These are phyloP conservation scores for Tyrannus savana DNA, from an alignment of 2,113 vertebrate species.

Conservation along the genomic window DNA sequence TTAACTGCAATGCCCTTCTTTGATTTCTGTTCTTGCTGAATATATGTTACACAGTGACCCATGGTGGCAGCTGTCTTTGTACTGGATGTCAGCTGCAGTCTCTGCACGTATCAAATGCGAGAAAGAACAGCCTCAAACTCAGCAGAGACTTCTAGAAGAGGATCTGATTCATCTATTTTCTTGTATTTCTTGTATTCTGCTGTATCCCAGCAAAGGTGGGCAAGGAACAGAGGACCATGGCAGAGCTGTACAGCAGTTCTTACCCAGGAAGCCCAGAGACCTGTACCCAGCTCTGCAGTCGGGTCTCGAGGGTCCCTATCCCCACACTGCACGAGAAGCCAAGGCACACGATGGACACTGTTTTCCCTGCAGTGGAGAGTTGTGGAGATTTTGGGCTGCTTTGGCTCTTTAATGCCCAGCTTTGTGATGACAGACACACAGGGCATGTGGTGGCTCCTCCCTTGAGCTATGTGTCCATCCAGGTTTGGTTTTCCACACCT, in stretches of 20 bases:
- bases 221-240: neutral
- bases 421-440: neutral
- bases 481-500: neutral
- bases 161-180: neutral
- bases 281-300: neutral
- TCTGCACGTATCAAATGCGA: neutral
- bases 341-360: neutral
- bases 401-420: neutral
- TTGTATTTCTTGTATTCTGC: neutral
- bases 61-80: neutral
- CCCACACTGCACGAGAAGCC: no score
- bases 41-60: neutral
- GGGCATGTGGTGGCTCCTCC: neutral
- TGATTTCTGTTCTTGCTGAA: neutral
- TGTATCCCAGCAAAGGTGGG: neutral
- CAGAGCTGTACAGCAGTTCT: neutral
- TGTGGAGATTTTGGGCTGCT: neutral
- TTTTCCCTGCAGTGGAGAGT: accelerated
- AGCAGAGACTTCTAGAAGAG: neutral
- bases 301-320: neutral
- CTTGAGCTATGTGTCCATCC: accelerated
- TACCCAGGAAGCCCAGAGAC: neutral
- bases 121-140: neutral
- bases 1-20: slow-evolving; percentile 2
- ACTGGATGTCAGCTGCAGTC: neutral